phyloP scores from a whole-genome alignment of 2,797 vertebrate species.

The Mastacembelus armatus region DNA sequence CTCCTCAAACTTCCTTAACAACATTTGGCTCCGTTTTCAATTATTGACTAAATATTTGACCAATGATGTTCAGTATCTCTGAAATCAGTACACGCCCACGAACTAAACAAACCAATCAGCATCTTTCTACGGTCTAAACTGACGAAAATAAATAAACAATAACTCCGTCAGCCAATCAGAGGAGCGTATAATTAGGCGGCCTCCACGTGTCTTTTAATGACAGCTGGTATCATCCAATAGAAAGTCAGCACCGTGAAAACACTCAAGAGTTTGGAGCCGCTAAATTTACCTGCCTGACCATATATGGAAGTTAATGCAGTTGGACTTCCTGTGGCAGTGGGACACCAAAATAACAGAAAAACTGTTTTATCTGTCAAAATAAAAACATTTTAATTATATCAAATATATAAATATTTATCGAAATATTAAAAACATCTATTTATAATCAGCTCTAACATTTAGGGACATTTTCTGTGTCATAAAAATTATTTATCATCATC shows the following conservation, averaged over 20 bases:
- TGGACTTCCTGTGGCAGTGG: fast-evolving
- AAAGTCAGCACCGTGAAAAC: not conserved
- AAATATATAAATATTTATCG: not conserved
- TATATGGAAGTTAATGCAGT: constrained; percentile 1
- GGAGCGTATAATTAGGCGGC: fast-evolving
- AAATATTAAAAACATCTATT: not conserved
- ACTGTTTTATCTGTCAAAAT: not conserved
- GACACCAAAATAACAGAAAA: not conserved
- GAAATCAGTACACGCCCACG: no score
- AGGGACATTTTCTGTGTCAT: not conserved
- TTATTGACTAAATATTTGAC: no score
- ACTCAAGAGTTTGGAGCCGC: not conserved
- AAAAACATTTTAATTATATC: not conserved
- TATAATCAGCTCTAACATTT: not conserved
- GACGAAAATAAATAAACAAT: not conserved
- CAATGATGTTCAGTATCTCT: no score
- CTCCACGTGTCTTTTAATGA: not conserved
- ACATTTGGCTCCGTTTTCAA: no score
- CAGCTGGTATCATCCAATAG: constrained; percentile 26
- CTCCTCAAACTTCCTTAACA: no score
- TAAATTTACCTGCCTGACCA: constrained; percentile 14
- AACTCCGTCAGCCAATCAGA: constrained; percentile 28
- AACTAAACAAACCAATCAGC: no score
- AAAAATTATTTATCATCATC: not conserved
- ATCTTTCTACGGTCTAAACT: no score